Conservation (phyloP, 2,113 vertebrate genomes). For the Passerina amoena region DNA sequence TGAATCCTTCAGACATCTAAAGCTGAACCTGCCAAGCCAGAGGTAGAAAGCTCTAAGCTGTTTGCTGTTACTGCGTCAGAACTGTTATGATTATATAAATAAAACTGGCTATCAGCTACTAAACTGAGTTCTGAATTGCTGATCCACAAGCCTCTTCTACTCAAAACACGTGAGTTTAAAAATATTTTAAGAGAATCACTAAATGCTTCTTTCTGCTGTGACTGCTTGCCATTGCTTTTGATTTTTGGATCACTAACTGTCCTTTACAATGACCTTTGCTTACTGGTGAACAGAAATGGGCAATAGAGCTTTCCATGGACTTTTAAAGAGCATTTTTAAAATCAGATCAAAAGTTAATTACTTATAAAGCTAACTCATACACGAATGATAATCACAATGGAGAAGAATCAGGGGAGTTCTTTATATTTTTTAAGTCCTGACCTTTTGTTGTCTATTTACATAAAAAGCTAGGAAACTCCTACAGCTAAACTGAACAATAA, state of each 20-base stretch:
- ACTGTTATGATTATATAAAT: not conserved
- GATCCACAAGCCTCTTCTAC: not conserved
- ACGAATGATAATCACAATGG: not conserved
- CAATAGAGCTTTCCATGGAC: not conserved
- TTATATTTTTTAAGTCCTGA: not conserved
- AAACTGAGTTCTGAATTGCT: not conserved
- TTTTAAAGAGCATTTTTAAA: not conserved
- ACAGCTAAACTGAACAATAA: not conserved
- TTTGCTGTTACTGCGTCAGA: not conserved
- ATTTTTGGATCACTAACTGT: not conserved
- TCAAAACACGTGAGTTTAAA: not conserved
- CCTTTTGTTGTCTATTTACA: not conserved
- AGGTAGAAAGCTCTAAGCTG: not conserved
- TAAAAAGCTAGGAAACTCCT: not conserved
- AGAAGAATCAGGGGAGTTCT: not conserved
- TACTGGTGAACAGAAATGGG: not conserved
- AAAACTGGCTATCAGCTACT: not conserved
- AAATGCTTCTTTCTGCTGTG: not conserved
- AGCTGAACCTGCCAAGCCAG: not conserved
- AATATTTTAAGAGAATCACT: not conserved
- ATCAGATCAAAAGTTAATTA: not conserved
- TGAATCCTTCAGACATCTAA: not conserved
- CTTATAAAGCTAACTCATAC: not conserved
- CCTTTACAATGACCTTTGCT: not conserved
- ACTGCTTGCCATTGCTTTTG: not conserved